These are phyloP conservation scores for Hyles vespertilio DNA, from an alignment of 1,140 invertebrate genomes.

Conservation along the genomic window DNA sequence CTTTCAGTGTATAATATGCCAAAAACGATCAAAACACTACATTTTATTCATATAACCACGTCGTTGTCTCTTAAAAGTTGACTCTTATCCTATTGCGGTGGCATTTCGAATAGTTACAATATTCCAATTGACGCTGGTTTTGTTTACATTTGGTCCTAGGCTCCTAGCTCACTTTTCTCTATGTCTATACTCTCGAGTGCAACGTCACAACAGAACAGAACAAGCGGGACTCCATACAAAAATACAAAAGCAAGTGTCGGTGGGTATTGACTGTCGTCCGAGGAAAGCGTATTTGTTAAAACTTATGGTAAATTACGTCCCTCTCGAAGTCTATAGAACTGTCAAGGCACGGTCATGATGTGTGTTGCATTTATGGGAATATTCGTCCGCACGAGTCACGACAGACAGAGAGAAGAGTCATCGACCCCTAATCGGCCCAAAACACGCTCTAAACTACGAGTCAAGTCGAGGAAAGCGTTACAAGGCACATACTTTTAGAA, in stretches of 20 bases:
- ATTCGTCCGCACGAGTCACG: slow-evolving; percentile 47
- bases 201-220: slow-evolving; percentile 36
- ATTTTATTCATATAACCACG: slow-evolving; percentile 47
- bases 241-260: slow-evolving; percentile 51
- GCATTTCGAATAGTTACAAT: slow-evolving; percentile 35
- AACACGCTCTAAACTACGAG: slow-evolving; percentile 68
- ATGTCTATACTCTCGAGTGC: slow-evolving; percentile 33
- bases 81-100: slow-evolving; percentile 61
- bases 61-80: slow-evolving; percentile 63
- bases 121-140: slow-evolving; percentile 60
- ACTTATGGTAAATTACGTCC: slow-evolving; percentile 74
- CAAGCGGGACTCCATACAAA: slow-evolving; percentile 47
- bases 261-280: slow-evolving; percentile 30
- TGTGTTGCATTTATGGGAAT: slow-evolving; percentile 71
- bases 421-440: slow-evolving; percentile 64
- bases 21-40: slow-evolving; percentile 62
- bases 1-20: slow-evolving; percentile 35
- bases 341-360: slow-evolving; percentile 75
- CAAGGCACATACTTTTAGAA: slow-evolving; percentile 76
- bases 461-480: slow-evolving; percentile 70
- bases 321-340: slow-evolving; percentile 72
- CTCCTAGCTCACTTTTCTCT: slow-evolving; percentile 57
- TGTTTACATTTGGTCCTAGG: slow-evolving; percentile 59
- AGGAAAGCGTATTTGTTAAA: slow-evolving; percentile 57
- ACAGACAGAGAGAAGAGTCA: slow-evolving; percentile 64